These are phyloP conservation scores for Tetragnatha versicolor DNA, from an alignment of 1,140 invertebrate genomes.

Conservation along the genomic window DNA sequence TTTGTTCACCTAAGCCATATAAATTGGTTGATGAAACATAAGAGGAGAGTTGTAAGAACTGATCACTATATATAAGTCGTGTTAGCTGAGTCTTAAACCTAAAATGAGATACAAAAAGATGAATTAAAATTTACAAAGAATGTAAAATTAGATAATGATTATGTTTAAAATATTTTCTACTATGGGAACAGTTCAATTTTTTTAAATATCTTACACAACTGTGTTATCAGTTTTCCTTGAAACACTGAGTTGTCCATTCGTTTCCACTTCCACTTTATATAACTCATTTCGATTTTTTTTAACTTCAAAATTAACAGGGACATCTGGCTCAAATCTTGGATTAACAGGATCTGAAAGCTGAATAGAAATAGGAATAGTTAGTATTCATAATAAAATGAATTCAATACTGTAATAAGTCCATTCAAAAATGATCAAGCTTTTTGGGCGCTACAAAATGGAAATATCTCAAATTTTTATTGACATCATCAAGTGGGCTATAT, in stretches of 20 bases:
- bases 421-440: no score
- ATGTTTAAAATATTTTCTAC: background rate
- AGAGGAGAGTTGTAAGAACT: constrained; percentile 69
- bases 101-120: background rate
- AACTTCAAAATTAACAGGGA: constrained; percentile 2
- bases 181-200: background rate
- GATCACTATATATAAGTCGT: constrained; percentile 65
- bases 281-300: background rate
- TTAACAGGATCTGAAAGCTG: constrained; percentile 16
- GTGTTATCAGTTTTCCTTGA: background rate
- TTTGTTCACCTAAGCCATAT: constrained; percentile 69
- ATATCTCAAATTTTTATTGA: no score
- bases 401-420: no score
- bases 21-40: constrained; percentile 65
- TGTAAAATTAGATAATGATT: background rate
- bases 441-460: no score
- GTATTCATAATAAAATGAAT: background rate
- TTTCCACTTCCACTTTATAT: constrained; percentile 4
- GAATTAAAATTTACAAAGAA: background rate
- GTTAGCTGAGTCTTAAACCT: constrained; percentile 57
- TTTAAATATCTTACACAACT: constrained; percentile 19
- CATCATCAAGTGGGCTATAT: no score
- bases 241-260: background rate
- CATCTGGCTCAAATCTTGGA: constrained; percentile 7
- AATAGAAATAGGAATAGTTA: background rate